These are phyloP conservation scores for Cerastis rubricosa DNA, from an alignment of 2,888 invertebrate species.

Conservation along the genomic window DNA sequence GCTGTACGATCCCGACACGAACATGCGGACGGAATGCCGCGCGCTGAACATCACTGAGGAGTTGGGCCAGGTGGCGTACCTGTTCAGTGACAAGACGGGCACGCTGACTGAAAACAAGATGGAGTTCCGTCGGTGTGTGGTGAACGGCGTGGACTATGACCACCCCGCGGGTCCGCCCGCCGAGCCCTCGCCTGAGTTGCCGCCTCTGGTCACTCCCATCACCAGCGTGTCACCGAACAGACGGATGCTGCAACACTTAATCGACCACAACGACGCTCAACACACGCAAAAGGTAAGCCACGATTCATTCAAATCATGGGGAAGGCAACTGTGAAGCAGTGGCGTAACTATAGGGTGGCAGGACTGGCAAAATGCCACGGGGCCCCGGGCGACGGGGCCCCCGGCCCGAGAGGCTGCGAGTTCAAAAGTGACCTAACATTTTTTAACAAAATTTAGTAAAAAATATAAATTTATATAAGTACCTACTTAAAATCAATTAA, in stretches of 20 bases:
- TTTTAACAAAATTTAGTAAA: too few species aligned
- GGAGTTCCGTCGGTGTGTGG: conserved; percentile 97
- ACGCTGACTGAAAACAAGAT: conserved; percentile 99
- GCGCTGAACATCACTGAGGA: conserved; percentile 99
- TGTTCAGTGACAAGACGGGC: conserved; percentile 99
- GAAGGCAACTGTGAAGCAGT: not conserved
- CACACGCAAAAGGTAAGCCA: conserved; percentile 91
- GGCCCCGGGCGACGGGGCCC: too few species aligned
- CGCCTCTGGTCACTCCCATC: conserved; percentile 85
- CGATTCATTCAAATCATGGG: not conserved
- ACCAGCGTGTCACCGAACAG: conserved; percentile 87
- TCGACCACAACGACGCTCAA: conserved; percentile 83
- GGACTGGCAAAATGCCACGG: too few species aligned
- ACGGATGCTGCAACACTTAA: conserved; percentile 84
- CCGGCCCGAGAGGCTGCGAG: too few species aligned
- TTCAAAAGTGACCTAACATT: too few species aligned
- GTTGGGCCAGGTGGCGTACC: conserved; percentile 96
- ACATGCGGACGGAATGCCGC: conserved; percentile 95
- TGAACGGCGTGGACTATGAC: conserved; percentile 97
- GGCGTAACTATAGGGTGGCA: too few species aligned
- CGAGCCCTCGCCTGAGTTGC: conserved; percentile 90
- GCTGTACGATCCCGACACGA: conserved; percentile 95
- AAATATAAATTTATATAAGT: too few species aligned
- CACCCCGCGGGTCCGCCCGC: conserved; percentile 94
- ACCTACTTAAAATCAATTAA: too few species aligned